phyloP scores from a whole-genome alignment of 2,113 vertebrate species.

The Sebastes fasciatus region DNA sequence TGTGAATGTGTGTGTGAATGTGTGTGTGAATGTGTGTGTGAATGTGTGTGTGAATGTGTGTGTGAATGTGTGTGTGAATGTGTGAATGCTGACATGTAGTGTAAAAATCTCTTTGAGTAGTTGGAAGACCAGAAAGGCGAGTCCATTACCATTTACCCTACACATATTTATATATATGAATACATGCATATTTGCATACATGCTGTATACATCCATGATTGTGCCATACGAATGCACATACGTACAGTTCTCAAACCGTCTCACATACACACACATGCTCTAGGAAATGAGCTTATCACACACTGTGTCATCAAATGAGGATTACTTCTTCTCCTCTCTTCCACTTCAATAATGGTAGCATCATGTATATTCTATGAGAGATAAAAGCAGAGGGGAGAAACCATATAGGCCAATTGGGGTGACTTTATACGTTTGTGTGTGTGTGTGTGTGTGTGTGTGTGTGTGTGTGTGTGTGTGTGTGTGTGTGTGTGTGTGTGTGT shows the following conservation, averaged over 20 bases:
- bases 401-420: constrained; percentile 46
- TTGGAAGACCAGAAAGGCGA: no score
- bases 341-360: constrained; percentile 60
- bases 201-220: background rate
- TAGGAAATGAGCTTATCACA: constrained; percentile 40
- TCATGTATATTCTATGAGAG: constrained; percentile 75
- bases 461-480: constrained; percentile 17
- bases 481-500: background rate
- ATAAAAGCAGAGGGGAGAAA: constrained; percentile 69
- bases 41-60: no score
- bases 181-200: background rate
- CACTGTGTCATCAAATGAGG: constrained; percentile 48
- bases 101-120: no score
- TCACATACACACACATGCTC: constrained; percentile 2
- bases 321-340: constrained; percentile 27
- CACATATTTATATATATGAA: background rate
- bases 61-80: no score
- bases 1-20: no score
- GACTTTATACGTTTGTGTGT: background rate
- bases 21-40: no score
- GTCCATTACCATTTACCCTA: no score
- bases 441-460: constrained; percentile 5
- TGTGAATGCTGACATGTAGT: no score
- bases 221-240: background rate
- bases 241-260: background rate